A percentile compares a stretch with the other conserved stretches of the same genome.
Conservation (phyloP, 2,888 invertebrate species). For the Harpalus rufipes region DNA sequence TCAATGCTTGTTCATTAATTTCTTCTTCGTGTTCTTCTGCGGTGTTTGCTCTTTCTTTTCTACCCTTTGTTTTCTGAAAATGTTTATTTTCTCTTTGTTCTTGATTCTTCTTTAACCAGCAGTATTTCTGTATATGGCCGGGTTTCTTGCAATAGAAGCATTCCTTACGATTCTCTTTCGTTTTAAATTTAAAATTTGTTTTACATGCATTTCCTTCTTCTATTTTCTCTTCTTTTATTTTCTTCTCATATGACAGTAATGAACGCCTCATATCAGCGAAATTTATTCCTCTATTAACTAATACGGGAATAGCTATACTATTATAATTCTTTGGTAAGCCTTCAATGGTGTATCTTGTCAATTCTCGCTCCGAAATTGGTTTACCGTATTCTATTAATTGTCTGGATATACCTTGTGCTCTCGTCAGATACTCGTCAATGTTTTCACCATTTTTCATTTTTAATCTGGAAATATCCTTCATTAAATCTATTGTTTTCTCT, state of each 20-base stretch:
- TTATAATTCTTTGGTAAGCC: not conserved
- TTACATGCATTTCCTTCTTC: not conserved
- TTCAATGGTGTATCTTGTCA: not conserved
- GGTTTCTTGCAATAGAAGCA: not conserved
- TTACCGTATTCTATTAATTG: not conserved
- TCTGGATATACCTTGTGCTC: not conserved
- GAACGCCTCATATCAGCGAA: not conserved
- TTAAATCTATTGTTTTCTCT: slow-evolving; percentile 5
- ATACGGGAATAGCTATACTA: not conserved
- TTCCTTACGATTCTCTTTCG: not conserved
- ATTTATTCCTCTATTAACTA: not conserved
- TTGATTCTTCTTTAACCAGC: not conserved
- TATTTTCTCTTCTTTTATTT: no score
- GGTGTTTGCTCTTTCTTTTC: not conserved
- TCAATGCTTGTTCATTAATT: not conserved
- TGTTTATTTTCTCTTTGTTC: not conserved
- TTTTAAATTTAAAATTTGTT: not conserved
- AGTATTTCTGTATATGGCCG: slow-evolving; percentile 2
- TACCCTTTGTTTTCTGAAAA: not conserved
- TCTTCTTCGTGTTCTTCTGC: slow-evolving; percentile 1
- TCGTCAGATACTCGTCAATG: not conserved
- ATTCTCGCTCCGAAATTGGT: not conserved
- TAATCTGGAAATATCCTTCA: not conserved
- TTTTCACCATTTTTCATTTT: slow-evolving; percentile 8
- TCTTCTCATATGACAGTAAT: not conserved